Conservation (phyloP, 2,888 invertebrate species). For the Plagodis dolabraria region DNA sequence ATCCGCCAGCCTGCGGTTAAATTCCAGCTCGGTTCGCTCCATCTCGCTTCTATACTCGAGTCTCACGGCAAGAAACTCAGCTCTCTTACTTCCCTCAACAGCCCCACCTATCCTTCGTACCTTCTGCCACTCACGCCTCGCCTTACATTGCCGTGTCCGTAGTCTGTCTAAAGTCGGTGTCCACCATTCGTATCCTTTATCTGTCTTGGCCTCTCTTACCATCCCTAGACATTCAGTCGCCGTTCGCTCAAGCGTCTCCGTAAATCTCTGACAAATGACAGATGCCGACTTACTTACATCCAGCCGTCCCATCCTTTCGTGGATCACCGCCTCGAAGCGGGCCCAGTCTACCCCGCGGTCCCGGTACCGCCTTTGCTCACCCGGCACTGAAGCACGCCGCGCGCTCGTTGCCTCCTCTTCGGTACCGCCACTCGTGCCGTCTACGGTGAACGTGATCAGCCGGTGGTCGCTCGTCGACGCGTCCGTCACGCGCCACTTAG, state of each 20-base stretch:
- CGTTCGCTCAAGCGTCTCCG: constrained; percentile 1
- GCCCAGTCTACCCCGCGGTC: not conserved
- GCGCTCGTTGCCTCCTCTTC: not conserved
- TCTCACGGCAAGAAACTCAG: not conserved
- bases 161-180: constrained; percentile 14
- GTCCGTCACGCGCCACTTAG: too few species aligned
- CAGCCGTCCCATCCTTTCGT: not conserved
- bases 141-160: constrained; percentile 10
- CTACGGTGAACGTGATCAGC: not conserved
- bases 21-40: too few species aligned
- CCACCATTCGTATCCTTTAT: constrained; percentile 24
- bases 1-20: too few species aligned
- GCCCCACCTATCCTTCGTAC: not conserved
- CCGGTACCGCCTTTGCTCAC: not conserved
- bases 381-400: not conserved
- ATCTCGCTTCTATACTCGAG: not conserved
- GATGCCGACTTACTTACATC: not conserved
- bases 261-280: constrained; percentile 5
- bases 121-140: not conserved
- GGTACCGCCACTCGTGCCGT: not conserved
- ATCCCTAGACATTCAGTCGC: not conserved
- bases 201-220: not conserved
- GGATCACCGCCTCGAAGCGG: not conserved
- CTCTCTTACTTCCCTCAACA: not conserved
- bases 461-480: too few species aligned